Evolutionary conservation across 2,797 vertebrate species (phyloP).

Genomic region (Phalanger gymnotis): DNA sequence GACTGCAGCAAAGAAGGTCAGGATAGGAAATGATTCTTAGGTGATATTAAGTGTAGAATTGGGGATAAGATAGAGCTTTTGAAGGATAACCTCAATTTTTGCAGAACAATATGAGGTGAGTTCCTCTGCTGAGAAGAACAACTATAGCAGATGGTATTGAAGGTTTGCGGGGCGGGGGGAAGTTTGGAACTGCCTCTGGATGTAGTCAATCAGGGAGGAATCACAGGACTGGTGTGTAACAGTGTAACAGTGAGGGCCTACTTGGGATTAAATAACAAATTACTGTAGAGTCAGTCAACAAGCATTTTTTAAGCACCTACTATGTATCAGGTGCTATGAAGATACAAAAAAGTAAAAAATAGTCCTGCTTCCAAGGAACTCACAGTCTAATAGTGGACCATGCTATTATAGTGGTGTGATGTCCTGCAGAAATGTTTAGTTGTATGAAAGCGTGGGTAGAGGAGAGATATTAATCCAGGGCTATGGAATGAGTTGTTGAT

Average conservation of each 20-base stretch:
- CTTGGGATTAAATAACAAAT: not conserved
- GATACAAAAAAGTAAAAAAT: not conserved
- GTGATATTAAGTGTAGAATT: not conserved
- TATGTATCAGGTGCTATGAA: not conserved
- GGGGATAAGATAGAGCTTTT: not conserved
- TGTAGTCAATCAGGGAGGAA: not conserved
- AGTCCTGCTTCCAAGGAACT: not conserved
- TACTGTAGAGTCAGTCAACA: not conserved
- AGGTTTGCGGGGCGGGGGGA: not conserved
- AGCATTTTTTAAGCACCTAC: not conserved
- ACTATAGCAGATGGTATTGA: not conserved
- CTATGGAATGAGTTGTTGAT: not conserved
- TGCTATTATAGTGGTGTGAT: not conserved
- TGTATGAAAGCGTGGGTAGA: not conserved
- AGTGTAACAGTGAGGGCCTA: not conserved
- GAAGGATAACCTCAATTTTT: not conserved
- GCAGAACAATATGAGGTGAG: not conserved
- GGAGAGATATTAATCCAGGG: not conserved
- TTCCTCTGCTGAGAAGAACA: not conserved
- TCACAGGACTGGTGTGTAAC: not conserved
- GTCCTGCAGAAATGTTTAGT: not conserved
- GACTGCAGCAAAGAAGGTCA: not conserved
- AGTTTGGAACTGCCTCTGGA: not conserved
- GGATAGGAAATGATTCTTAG: not conserved
- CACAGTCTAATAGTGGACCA: not conserved